Evolutionary conservation across 2,797 vertebrate species (phyloP).

Genomic region (Hylomyscus alleni): DNA sequence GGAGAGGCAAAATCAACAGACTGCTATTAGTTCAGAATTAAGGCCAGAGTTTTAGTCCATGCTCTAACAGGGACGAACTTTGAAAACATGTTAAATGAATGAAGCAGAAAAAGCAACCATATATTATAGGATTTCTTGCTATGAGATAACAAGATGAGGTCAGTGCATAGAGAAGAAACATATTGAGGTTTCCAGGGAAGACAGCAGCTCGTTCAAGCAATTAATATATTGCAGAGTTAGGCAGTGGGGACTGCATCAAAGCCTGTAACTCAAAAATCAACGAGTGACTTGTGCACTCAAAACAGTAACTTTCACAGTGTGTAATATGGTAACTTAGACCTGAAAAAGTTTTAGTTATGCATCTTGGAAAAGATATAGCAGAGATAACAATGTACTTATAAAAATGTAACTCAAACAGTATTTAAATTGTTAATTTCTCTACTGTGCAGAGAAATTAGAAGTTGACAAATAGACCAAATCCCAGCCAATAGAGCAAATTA

Average conservation of each 20-base stretch:
- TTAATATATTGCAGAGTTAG: background rate
- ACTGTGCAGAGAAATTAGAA: constrained; percentile 61
- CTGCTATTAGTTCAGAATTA: background rate
- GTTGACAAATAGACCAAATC: constrained; percentile 42
- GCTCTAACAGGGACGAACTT: background rate
- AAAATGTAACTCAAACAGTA: constrained; percentile 45
- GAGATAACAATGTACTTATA: constrained; percentile 8
- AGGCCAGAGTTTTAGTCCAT: background rate
- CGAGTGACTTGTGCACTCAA: background rate
- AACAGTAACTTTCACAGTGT: background rate
- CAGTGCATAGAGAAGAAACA: background rate
- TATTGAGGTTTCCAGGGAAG: background rate
- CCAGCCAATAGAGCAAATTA: constrained; percentile 70
- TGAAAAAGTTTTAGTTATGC: background rate
- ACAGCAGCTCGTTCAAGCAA: background rate
- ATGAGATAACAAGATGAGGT: background rate
- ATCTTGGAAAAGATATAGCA: constrained; percentile 31
- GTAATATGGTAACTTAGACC: background rate
- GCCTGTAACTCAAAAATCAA: background rate
- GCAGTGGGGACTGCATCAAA: background rate
- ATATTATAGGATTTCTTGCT: background rate
- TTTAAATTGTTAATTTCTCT: constrained; percentile 60
- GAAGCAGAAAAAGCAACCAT: background rate
- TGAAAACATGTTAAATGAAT: constrained; percentile 17
- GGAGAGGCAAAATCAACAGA: background rate